A percentile compares a stretch with the other conserved stretches of the same genome.
These are phyloP conservation scores for Mustela lutreola DNA, from an alignment of 2,113 vertebrate genomes.

Conservation along the genomic window DNA sequence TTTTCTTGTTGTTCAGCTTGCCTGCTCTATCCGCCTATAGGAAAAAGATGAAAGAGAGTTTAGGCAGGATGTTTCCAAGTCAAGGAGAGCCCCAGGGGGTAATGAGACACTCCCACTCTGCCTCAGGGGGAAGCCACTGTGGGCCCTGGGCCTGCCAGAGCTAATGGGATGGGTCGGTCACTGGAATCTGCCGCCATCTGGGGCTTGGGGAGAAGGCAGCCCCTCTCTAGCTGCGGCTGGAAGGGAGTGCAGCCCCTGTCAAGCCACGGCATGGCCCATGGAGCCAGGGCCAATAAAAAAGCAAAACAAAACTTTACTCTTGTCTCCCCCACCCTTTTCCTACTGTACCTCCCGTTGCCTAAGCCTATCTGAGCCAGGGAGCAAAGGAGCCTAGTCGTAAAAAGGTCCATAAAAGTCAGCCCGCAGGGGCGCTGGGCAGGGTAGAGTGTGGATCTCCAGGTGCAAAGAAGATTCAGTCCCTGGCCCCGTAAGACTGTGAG, in stretches of 20 bases:
- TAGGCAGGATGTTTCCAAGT: not conserved
- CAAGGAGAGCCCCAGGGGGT: not conserved
- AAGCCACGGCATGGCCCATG: not conserved
- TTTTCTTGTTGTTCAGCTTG: not conserved
- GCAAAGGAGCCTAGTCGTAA: not conserved
- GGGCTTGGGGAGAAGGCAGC: not conserved
- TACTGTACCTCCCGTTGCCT: not conserved
- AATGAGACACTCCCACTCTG: not conserved
- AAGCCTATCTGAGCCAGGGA: not conserved
- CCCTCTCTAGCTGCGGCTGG: not conserved
- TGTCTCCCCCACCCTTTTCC: not conserved
- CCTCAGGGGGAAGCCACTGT: rapidly evolving
- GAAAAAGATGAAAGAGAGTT: not conserved
- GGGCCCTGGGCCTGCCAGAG: not conserved
- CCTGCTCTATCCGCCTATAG: not conserved
- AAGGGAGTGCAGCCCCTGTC: not conserved
- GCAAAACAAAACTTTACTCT: not conserved
- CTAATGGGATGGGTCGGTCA: rapidly evolving
- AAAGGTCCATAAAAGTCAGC: not conserved
- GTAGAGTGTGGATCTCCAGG: not conserved
- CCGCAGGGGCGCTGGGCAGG: not conserved
- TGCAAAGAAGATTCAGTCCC: rapidly evolving
- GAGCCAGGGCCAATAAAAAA: not conserved
- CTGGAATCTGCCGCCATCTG: not conserved
- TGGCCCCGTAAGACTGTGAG: rapidly evolving